Percentiles rank a stretch among this genome's conserved stretches.
phyloP scores from a whole-genome alignment of 2,797 vertebrate genomes.

The Phaenicophaeus curvirostris region DNA sequence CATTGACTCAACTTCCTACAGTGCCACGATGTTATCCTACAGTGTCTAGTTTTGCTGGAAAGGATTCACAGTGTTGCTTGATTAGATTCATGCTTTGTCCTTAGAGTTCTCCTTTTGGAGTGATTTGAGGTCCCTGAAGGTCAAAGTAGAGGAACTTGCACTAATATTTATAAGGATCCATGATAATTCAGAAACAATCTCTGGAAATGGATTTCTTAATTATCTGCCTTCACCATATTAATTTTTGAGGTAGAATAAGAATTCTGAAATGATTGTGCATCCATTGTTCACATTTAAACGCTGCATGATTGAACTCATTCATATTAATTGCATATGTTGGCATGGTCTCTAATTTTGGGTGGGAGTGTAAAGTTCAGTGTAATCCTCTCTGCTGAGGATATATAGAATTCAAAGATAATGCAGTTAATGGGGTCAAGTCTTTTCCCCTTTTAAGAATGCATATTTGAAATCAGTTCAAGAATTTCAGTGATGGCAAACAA shows the following conservation, averaged over 20 bases:
- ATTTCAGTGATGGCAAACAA: background rate
- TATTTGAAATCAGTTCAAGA: constrained; percentile 26
- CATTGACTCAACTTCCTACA: background rate
- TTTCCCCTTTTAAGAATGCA: background rate
- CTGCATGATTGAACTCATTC: background rate
- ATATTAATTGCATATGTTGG: background rate
- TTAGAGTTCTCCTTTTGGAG: background rate
- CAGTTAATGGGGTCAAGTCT: constrained; percentile 61
- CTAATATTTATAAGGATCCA: background rate
- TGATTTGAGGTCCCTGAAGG: background rate
- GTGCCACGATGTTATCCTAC: background rate
- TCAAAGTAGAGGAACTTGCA: background rate
- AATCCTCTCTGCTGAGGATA: constrained; percentile 11
- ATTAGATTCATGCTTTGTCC: background rate
- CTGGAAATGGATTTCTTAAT: background rate
- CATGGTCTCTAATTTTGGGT: background rate
- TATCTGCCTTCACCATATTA: background rate
- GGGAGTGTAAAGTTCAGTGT: constrained; percentile 44
- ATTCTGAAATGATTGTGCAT: background rate
- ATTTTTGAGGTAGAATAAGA: background rate
- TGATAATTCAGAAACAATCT: background rate
- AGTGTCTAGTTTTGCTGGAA: background rate
- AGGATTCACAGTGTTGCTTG: background rate
- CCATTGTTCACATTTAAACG: background rate
- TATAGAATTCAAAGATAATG: constrained; percentile 22